phyloP scores from a whole-genome alignment of 2,888 invertebrate species.

The Opisthograptis luteolata region DNA sequence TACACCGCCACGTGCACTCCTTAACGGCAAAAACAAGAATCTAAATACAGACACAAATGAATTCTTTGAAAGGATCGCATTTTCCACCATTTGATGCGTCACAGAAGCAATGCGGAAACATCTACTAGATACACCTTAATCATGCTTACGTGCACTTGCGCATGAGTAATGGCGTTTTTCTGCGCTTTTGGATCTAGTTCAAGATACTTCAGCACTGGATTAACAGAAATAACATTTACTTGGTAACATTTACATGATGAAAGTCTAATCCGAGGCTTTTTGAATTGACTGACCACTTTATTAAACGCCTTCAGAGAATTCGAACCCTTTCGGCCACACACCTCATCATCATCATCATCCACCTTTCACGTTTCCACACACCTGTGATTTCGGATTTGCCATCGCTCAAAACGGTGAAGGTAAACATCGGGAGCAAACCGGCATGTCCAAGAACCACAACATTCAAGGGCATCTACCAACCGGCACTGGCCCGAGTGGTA shows the following conservation, averaged over 20 bases:
- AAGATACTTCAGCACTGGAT: constrained; percentile 29
- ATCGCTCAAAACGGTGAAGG: no score
- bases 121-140: constrained; percentile 32
- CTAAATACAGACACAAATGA: constrained; percentile 20
- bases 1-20: constrained; percentile 16
- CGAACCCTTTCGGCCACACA: no score
- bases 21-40: constrained; percentile 11
- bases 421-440: no score
- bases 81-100: constrained; percentile 37
- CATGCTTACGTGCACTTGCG: constrained; percentile 10
- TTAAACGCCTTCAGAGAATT: no score
- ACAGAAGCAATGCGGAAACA: constrained; percentile 34
- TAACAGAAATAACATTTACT: constrained; percentile 15
- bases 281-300: no score
- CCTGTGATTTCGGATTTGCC: no score
- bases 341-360: no score
- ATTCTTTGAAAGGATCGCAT: constrained; percentile 31
- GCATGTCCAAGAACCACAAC: no score
- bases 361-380: no score
- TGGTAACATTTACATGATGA: constrained; percentile 27
- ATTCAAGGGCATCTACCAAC: no score
- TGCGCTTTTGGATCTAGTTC: constrained; percentile 37
- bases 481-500: no score
- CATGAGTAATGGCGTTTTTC: constrained; percentile 35
- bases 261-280: no score